Percentiles rank a stretch among this genome's conserved stretches.
Evolutionary conservation across 1,140 invertebrate genomes (phyloP).

Genomic region (Neomicropteryx cornuta): DNA sequence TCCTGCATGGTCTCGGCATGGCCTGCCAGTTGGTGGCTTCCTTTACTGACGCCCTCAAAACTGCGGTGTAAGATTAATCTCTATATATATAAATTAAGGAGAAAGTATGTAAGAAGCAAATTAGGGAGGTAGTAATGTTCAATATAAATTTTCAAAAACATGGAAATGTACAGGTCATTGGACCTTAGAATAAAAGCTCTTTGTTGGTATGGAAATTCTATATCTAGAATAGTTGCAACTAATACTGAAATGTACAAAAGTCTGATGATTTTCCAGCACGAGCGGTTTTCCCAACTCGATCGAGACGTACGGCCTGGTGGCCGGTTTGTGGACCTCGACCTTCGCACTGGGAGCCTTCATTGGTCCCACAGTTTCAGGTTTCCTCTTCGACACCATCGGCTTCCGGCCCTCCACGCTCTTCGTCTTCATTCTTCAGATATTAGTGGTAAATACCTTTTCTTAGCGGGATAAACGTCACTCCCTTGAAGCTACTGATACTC

Average conservation of each 20-base stretch:
- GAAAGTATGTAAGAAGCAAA: no score
- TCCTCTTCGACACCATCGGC: constrained; percentile 61
- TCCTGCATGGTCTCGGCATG: constrained; percentile 69
- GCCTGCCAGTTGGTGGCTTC: constrained; percentile 71
- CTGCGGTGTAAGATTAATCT: constrained; percentile 54
- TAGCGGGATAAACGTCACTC: background rate
- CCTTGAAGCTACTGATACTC: background rate
- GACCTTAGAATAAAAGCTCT: no score
- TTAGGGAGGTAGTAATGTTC: no score
- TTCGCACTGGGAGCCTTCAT: constrained; percentile 80
- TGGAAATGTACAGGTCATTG: no score
- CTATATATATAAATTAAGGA: no score
- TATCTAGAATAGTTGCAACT: no score
- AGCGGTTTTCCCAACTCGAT: constrained; percentile 68
- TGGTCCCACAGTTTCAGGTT: constrained; percentile 65
- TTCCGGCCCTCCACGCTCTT: constrained; percentile 62
- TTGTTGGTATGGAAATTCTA: no score
- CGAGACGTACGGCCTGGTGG: constrained; percentile 73
- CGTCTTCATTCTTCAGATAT: constrained; percentile 51
- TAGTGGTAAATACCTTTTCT: constrained; percentile 44
- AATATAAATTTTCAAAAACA: no score
- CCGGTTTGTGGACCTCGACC: constrained; percentile 74
- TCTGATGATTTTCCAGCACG: constrained; percentile 46
- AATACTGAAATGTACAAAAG: no score
- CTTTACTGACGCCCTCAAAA: constrained; percentile 68